Conservation (phyloP, 2,797 vertebrate genomes). For the Benthosema pterotum region DNA sequence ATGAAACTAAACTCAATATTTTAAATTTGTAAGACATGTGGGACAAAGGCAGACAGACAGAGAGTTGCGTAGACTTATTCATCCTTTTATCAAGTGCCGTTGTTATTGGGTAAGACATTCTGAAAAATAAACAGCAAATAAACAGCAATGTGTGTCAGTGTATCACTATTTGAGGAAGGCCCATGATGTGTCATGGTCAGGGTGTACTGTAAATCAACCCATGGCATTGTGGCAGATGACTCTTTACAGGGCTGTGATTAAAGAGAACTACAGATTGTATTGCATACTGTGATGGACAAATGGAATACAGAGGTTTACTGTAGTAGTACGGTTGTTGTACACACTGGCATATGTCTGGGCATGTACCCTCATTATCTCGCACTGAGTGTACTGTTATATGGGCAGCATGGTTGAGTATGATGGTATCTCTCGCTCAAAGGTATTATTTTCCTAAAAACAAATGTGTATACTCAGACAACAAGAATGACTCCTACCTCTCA, state of each 20-base stretch:
- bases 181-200: conserved; percentile 41
- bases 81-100: no score
- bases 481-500: no score
- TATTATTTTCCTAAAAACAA: no score
- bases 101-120: no score
- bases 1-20: no score
- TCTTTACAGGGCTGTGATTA: not conserved
- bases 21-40: no score
- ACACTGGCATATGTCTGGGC: not conserved
- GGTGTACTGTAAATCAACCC: conserved; percentile 30
- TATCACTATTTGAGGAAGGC: not conserved
- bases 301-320: conserved; percentile 5
- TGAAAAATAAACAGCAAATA: no score
- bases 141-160: conserved; percentile 3
- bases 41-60: no score
- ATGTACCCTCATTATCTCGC: not conserved
- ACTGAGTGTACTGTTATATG: not conserved
- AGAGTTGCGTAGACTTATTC: no score
- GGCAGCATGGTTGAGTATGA: not conserved
- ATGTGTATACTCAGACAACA: no score
- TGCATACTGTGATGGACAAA: not conserved
- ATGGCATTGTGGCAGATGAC: conserved; percentile 10
- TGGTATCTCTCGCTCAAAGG: not conserved
- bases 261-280: conserved; percentile 5
- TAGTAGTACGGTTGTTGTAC: conserved; percentile 5